Evolutionary conservation across 2,113 vertebrate genomes (phyloP), one percentile per base, ranked within the genome.

Genomic region (Oriolus oriolus): DNA sequence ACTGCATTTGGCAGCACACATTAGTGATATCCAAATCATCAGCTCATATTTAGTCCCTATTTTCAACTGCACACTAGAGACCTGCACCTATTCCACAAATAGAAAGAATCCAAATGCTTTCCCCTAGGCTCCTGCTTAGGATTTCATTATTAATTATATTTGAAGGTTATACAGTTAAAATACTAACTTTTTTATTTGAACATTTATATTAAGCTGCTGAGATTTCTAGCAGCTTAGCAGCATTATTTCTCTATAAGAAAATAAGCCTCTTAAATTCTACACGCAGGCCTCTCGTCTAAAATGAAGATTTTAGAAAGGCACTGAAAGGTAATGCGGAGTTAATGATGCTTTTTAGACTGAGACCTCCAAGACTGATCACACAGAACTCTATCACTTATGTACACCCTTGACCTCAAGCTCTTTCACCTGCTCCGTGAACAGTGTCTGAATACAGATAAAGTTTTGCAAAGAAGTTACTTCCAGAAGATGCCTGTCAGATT

Each of bases 141-240:
- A 96, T 97, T 98, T 93, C 96, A 96, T 97, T 97, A 97, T 92
- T 97, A 96, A 97, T 98, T 98, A 97, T 96, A 86, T 95, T 96
- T 97, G 91, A 98, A 97, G 92, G 97, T 94, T 97, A 97, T 97
- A 97, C 83, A 92, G 97, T 96, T 96, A 97, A 98, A 97, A 97
- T 94, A 95, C 95, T 96, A 97, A 97, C 61, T 97, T 97, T 97
- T 96, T 97, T 97, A 98, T 96, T 95, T 97, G 95, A 98, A 97
- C 91, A 92, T 97, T 98, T 98, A 97, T 96, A 96, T 97, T 96
- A 97, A 97, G 97, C 96, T 98, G 81, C 95, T 97, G 93, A 97
- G 94, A 97, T 97, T 97, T 97, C 95, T 97, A 97, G 92, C 90
- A 97, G 93, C 95, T 97, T 97, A 97, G 93, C 61, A 94, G 90